A percentile compares a stretch with the other conserved stretches of the same genome.
Conservation (phyloP, 1,140 invertebrate species). For the Anagrus nilaparvatae region DNA sequence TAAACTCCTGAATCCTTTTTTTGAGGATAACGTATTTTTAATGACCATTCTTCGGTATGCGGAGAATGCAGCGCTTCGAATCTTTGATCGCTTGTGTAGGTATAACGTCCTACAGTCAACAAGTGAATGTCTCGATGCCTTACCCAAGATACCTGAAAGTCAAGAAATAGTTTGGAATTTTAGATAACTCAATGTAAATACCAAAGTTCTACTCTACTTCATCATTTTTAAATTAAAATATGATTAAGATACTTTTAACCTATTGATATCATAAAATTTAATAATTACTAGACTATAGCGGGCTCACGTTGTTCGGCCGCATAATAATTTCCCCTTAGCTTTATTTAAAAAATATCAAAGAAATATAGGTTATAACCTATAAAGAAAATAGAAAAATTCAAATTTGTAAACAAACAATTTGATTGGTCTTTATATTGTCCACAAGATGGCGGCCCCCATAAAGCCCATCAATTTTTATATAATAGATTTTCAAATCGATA, state of each 20-base stretch:
- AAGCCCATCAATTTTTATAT: too few species aligned
- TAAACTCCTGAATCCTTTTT: slow-evolving; percentile 61
- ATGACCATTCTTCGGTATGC: slow-evolving; percentile 49
- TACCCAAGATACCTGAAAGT: slow-evolving; percentile 50
- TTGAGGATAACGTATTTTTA: slow-evolving; percentile 57
- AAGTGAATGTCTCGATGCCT: slow-evolving; percentile 45
- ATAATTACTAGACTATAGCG: too few species aligned
- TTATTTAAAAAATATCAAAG: too few species aligned
- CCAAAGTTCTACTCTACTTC: neutral
- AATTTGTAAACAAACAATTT: too few species aligned
- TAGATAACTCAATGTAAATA: neutral
- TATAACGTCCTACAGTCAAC: slow-evolving; percentile 48
- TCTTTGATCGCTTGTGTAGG: slow-evolving; percentile 50
- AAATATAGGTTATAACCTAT: too few species aligned
- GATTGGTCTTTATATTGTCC: too few species aligned
- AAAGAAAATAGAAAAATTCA: too few species aligned
- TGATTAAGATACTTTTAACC: neutral
- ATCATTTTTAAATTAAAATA: neutral
- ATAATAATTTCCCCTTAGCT: neutral
- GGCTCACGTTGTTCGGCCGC: too few species aligned
- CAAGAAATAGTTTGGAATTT: slow-evolving; percentile 5
- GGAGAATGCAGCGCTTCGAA: slow-evolving; percentile 46
- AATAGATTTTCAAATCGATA: too few species aligned
- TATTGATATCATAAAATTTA: neutral
- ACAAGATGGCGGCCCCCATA: too few species aligned